Evolutionary conservation across 2,113 vertebrate species (phyloP), one percentile per base, ranked within the genome.

Genomic region (Pleuronectes platessa): DNA sequence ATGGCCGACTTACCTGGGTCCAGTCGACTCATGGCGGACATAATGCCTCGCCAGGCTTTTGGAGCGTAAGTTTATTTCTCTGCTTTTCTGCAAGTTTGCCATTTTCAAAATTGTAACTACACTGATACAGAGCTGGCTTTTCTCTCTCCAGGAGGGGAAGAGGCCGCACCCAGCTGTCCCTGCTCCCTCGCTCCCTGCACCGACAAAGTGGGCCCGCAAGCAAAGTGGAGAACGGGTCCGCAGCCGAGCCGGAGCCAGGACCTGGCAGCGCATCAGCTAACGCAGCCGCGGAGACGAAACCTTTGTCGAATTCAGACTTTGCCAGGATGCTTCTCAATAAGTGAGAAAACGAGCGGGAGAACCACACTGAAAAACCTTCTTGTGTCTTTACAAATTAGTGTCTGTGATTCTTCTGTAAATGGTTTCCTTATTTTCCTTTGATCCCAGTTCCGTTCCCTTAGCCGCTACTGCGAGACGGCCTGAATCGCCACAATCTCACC

Each of bases 291-390:
- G 89, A 93, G 13, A 87, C 93, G 6, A 97, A 94, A 75, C 92
- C 93, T 80, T 92, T 99, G 95, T 97, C 97, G 61, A 99, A 99
- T 10, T 96, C 97, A 10, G 98, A 99, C 86, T 99, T 99, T 92
- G 97, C 97, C 83, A 95, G 92, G 93, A 92, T 99, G 96, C 94
- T 99, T 37, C 94, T 98, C 84, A 96, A 95, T 24, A 98, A 98
- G 92, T 99, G 87, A 94, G 75, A 66, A n/a, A 68, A 79, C 2
- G 8, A 59, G 51, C n/a, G 27, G 67, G 58, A 59, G 61, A 81
- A 54, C 14, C 92, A 59, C 86, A 86, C 81, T 83, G 89, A 93
- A 7, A 94, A 95, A 93, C 93, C 93, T 94, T 95, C 88, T 89
- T 93, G 94, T 95, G 94, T 95, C 94, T 94, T 96, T 95, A 92